phyloP scores from a whole-genome alignment of 2,888 invertebrate genomes.

The Empis livida region DNA sequence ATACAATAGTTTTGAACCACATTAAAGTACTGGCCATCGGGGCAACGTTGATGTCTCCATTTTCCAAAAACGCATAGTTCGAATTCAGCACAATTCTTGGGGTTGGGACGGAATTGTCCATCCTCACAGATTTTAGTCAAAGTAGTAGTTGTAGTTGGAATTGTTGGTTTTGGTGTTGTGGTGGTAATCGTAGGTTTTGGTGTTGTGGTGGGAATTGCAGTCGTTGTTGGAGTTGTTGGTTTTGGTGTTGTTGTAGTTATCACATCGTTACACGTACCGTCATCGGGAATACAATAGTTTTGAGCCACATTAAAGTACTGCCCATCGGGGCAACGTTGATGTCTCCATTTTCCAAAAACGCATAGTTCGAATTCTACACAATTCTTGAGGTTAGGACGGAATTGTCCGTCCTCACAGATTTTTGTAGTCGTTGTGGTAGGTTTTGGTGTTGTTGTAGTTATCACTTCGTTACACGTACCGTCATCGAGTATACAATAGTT shows the following conservation, averaged over 20 bases:
- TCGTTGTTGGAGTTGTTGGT: neutral
- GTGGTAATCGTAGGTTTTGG: neutral
- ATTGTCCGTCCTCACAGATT: neutral
- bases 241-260: too few relatives aligned
- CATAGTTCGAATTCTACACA: neutral
- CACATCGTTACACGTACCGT: neutral
- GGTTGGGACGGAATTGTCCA: neutral
- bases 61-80: neutral
- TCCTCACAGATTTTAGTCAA: neutral
- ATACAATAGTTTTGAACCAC: neutral
- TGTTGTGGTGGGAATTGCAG: neutral
- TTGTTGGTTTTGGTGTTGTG: too few relatives aligned
- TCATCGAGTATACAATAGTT: neutral
- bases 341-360: neutral
- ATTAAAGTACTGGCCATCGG: neutral
- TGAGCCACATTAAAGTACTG: neutral
- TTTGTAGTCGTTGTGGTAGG: too few relatives aligned
- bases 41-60: neutral
- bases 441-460: neutral
- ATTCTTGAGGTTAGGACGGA: neutral
- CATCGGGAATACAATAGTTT: neutral
- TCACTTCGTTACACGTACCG: neutral
- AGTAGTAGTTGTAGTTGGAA: too few relatives aligned
- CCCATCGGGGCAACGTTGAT: neutral
- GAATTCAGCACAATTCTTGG: neutral